These are phyloP conservation scores for Limanda limanda DNA, from an alignment of 2,113 vertebrate species.

Conservation along the genomic window DNA sequence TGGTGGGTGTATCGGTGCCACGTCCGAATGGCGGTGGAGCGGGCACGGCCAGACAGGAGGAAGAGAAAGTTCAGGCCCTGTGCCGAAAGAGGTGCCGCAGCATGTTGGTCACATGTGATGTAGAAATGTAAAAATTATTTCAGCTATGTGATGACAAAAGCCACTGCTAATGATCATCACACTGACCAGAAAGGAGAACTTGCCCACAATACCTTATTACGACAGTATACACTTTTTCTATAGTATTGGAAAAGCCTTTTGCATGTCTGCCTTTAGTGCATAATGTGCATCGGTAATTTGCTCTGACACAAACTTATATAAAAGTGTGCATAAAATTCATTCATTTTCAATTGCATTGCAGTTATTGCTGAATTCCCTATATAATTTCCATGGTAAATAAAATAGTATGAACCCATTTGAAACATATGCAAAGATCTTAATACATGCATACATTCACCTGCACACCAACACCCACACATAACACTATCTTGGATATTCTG, in stretches of 20 bases:
- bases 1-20: slow-evolving; percentile 73
- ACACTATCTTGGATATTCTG: background rate
- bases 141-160: slow-evolving; percentile 9
- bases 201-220: background rate
- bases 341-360: too few relatives aligned
- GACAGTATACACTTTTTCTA: background rate
- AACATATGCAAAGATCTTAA: background rate
- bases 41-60: slow-evolving; percentile 48
- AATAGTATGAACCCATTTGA: too few relatives aligned
- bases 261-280: too few relatives aligned
- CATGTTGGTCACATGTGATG: slow-evolving; percentile 46
- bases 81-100: slow-evolving; percentile 40
- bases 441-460: background rate
- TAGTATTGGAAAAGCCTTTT: too few relatives aligned
- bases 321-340: background rate
- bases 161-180: background rate
- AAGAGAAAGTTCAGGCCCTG: slow-evolving; percentile 56
- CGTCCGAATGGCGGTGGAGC: slow-evolving; percentile 55
- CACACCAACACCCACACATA: background rate
- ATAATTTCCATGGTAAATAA: too few relatives aligned
- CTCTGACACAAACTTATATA: background rate
- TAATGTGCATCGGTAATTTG: too few relatives aligned
- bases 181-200: background rate
- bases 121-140: slow-evolving; percentile 30
- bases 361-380: too few relatives aligned